Evolutionary conservation across 1,140 invertebrate species (phyloP), one percentile per base, ranked within the genome.

Genomic region (Drosophila insularis): DNA sequence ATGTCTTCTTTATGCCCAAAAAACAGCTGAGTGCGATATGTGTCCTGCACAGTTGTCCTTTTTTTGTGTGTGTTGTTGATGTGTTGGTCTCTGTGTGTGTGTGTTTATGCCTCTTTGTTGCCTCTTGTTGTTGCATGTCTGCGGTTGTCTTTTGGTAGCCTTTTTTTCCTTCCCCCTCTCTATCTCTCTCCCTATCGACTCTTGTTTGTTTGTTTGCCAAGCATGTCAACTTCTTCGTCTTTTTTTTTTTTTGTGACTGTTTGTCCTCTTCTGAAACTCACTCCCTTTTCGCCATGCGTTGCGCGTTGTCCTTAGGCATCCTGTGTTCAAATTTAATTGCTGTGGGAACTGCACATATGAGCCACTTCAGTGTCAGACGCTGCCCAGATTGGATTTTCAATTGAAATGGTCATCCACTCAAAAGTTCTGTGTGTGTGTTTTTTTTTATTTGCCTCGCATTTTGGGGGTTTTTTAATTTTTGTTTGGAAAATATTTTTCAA

Each of bases 341-440:
- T 87, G 82, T 87, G 82, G 82, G 82, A 87, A 87, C 82, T 81
- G 84, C 72, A 72, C 82, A 87, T 68, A 82, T 87, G 82, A 87
- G 84, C 72, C 82, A 87, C 82, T 87, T 66, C 61, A 80, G 67
- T 65, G 65, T 67, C 81, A 68, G 78, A 65, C 66, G 63, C 67
- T 50, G 62, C 14, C 79, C 84, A 82, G 82, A 87, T 87, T 87
- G 82, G 84, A 87, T 87, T 87, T 87, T 87, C 84, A 87, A 87
- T 87, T 86, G 81, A 87, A 81, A 82, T 82, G 82, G 63, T 77
- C 82, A 71, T 39, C 31, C 67, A 32, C 56, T 75, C 17, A 31
- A 23, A 40, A 35, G 3, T 60, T 60, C 2, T 31, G 19, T 58
- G 13, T 61, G 32, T 0, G 7, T 50, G 6, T 62, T 17, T 10